Percentiles rank a stretch among this genome's conserved stretches.
Evolutionary conservation across 2,113 vertebrate species (phyloP).

Genomic region (Loxodonta africana): DNA sequence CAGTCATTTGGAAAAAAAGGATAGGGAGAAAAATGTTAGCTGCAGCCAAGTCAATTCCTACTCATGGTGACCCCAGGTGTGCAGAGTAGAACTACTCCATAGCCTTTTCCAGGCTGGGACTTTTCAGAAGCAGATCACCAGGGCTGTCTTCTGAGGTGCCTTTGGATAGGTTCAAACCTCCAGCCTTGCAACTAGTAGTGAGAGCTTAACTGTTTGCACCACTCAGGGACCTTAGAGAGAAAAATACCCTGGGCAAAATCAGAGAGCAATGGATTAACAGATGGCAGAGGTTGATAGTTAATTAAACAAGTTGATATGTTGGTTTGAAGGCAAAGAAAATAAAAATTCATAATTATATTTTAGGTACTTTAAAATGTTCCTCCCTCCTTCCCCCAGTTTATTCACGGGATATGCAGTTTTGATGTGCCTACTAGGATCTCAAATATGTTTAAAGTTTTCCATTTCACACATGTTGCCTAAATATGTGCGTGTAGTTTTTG

Average conservation of each 20-base stretch:
- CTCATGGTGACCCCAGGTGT: not conserved
- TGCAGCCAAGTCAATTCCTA: not conserved
- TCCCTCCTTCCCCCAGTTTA: not conserved
- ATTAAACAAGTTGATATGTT: constrained; percentile 42
- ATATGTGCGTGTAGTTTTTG: constrained; percentile 71
- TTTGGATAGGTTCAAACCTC: not conserved
- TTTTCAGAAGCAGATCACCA: not conserved
- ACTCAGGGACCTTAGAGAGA: not conserved
- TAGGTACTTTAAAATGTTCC: not conserved
- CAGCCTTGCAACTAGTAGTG: too few relatives aligned
- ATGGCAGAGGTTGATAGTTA: not conserved
- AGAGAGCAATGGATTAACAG: not conserved
- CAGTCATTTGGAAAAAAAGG: not conserved
- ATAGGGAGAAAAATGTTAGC: not conserved
- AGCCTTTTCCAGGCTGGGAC: not conserved
- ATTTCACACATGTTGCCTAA: constrained; percentile 77
- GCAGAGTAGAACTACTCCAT: not conserved
- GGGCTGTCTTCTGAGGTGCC: not conserved
- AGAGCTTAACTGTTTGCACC: too few relatives aligned
- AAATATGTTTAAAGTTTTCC: constrained; percentile 61
- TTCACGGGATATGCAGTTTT: constrained; percentile 22
- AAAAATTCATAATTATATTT: constrained; percentile 38
- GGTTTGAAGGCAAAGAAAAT: constrained; percentile 49
- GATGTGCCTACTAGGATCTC: not conserved
- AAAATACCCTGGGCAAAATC: not conserved